Evolutionary conservation across 2,888 invertebrate genomes (phyloP), one percentile per base, ranked within the genome.

Genomic region (Papilio elwesi): DNA sequence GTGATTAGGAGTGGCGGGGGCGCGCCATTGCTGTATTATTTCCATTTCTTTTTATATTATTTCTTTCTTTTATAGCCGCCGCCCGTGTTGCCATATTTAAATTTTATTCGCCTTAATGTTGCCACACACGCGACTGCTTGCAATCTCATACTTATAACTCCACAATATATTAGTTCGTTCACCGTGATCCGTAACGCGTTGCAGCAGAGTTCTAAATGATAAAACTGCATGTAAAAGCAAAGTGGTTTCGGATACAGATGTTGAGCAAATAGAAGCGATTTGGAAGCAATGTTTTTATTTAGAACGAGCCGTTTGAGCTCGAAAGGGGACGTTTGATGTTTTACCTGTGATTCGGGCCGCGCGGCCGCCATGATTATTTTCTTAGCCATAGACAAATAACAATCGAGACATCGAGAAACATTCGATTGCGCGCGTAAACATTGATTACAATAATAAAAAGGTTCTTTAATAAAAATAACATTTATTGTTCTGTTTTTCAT

Each of bases 81-180:
- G 82, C 87, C 83, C 82, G 86, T 91, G 92, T 89, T 89, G 89
- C 92, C 90, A 90, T 93, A 93, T 93, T 93, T 93, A 92, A 93
- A 92, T 93, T 92, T 92, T 92, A 92, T 92, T 90, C 85, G 88
- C 90, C 92, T 92, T 92, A 93, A 92, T 92, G 92, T 92, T 88
- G 86, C 92, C 92, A 91, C 91, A 92, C 89, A 90, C 90, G 88
- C 87, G 85, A 87, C 86, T 88, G 87, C 87, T 87, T 86, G 89
- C 91, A 90, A 91, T 92, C 89, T 92, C 90, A 90, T 91, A 88
- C 87, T 87, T 87, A 87, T 87, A 87, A 87, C 83, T 79, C 81
- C 77, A 78, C 87, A 79, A 86, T 70, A 6, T 75, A 80, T 65
- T 57, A 7, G 16, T 55, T 43, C 66, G 49, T 47, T 0, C 0